phyloP scores from a whole-genome alignment of 1,140 invertebrate genomes.

The Drosophila nasuta region DNA sequence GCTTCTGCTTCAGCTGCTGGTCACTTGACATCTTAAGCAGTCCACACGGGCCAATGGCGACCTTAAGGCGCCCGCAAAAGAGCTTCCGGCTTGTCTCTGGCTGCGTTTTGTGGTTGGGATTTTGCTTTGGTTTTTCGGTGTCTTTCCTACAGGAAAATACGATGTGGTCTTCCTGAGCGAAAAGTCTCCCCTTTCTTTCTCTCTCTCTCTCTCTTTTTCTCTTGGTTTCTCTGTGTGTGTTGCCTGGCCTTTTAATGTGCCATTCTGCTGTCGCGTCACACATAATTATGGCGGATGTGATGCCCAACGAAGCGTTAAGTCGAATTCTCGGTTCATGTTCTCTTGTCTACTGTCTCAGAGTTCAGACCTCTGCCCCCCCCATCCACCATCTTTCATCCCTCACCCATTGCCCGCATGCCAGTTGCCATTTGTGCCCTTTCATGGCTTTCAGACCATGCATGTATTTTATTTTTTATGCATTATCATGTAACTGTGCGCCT shows the following conservation, averaged over 20 bases:
- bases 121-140: slow-evolving; percentile 21
- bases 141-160: slow-evolving; percentile 49
- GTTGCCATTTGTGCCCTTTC: slow-evolving; percentile 69
- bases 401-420: slow-evolving; percentile 17
- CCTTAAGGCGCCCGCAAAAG: slow-evolving; percentile 66
- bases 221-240: background rate
- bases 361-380: too few species aligned
- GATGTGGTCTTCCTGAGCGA: slow-evolving; percentile 36
- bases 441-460: slow-evolving; percentile 66
- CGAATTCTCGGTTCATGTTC: slow-evolving; percentile 70
- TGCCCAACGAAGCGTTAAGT: slow-evolving; percentile 80
- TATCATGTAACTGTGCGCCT: slow-evolving; percentile 66
- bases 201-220: background rate
- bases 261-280: slow-evolving; percentile 76
- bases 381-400: background rate
- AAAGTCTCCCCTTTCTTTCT: background rate
- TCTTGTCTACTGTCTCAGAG: slow-evolving; percentile 19
- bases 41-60: slow-evolving; percentile 43
- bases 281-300: slow-evolving; percentile 83
- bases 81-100: slow-evolving; percentile 62
- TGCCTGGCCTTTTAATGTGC: slow-evolving; percentile 67
- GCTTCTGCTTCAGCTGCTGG: slow-evolving; percentile 25
- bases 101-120: slow-evolving; percentile 18
- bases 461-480: slow-evolving; percentile 83
- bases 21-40: slow-evolving; percentile 81